phyloP scores from a whole-genome alignment of 37 sponge, comb jelly and placozoan genomes.

The Sycon ciliatum region DNA sequence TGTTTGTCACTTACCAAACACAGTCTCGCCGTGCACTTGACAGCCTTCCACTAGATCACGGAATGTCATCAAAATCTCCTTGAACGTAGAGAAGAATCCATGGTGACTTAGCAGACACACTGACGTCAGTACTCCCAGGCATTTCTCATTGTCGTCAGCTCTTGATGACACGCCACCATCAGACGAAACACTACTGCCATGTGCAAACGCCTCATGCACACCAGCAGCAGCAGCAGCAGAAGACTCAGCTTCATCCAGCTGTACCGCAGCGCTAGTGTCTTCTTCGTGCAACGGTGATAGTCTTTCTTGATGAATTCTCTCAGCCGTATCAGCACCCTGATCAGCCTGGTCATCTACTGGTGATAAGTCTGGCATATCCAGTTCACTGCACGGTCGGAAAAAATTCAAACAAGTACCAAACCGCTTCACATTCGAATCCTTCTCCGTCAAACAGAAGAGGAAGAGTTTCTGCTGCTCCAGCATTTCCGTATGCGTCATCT shows the following conservation, averaged over 20 bases:
- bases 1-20: too few species aligned
- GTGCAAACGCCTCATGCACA: too few species aligned
- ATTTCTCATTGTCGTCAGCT: too few species aligned
- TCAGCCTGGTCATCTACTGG: neutral
- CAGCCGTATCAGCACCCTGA: too few species aligned
- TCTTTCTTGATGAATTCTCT: too few species aligned
- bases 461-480: conserved; percentile 23
- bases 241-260: neutral
- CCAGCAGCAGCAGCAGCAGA: too few species aligned
- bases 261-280: neutral
- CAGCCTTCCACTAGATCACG: neutral
- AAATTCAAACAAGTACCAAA: conserved; percentile 51
- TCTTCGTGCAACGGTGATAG: too few species aligned
- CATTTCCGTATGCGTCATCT: neutral
- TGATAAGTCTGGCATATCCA: neutral
- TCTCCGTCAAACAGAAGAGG: conserved; percentile 64
- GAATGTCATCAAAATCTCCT: conserved; percentile 14
- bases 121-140: conserved; percentile 37
- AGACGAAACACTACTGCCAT: neutral
- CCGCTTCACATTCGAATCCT: conserved; percentile 48
- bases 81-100: conserved; percentile 48
- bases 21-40: too few species aligned
- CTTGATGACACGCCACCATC: too few species aligned
- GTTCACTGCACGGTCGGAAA: neutral
- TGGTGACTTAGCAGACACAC: conserved; percentile 48